A percentile compares a stretch with the other conserved stretches of the same genome.
Conservation (phyloP, 2,888 invertebrate species). For the Liodrosophila aerea region DNA sequence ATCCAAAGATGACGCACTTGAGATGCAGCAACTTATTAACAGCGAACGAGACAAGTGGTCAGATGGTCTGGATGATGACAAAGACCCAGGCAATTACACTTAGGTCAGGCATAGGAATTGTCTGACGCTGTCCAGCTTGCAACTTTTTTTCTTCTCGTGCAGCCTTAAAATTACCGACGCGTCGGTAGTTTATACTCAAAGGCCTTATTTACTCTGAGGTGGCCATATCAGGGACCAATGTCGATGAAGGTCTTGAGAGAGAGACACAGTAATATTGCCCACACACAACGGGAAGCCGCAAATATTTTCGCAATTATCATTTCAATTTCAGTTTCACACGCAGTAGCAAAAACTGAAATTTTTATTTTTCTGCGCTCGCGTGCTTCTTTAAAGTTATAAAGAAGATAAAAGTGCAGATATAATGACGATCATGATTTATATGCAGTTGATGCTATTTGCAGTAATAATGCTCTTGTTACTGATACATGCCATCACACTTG, state of each 20-base stretch:
- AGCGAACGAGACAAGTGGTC: constrained; percentile 52
- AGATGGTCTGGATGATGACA: constrained; percentile 40
- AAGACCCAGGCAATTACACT: constrained; percentile 47
- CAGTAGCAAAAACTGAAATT: constrained; percentile 55
- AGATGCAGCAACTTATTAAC: constrained; percentile 37
- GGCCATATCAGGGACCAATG: too few relatives aligned
- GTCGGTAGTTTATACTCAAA: too few relatives aligned
- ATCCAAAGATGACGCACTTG: constrained; percentile 33
- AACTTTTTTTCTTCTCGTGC: constrained; percentile 35
- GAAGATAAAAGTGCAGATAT: constrained; percentile 22
- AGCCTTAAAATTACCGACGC: constrained; percentile 20
- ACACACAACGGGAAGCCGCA: constrained; percentile 33
- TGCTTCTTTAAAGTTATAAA: constrained; percentile 36
- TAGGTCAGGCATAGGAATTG: constrained; percentile 16
- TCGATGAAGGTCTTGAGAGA: background rate
- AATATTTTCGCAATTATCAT: constrained; percentile 61
- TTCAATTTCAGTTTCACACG: constrained; percentile 54
- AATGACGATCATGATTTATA: background rate
- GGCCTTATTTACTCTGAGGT: too few relatives aligned
- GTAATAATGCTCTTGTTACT: constrained; percentile 21
- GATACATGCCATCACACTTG: constrained; percentile 50
- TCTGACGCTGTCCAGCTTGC: constrained; percentile 29
- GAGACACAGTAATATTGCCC: constrained; percentile 26
- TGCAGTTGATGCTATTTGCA: constrained; percentile 24
- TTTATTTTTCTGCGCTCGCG: constrained; percentile 61